These are phyloP conservation scores for Cryptotermes secundus DNA, from an alignment of 1,140 invertebrate genomes.

Conservation along the genomic window DNA sequence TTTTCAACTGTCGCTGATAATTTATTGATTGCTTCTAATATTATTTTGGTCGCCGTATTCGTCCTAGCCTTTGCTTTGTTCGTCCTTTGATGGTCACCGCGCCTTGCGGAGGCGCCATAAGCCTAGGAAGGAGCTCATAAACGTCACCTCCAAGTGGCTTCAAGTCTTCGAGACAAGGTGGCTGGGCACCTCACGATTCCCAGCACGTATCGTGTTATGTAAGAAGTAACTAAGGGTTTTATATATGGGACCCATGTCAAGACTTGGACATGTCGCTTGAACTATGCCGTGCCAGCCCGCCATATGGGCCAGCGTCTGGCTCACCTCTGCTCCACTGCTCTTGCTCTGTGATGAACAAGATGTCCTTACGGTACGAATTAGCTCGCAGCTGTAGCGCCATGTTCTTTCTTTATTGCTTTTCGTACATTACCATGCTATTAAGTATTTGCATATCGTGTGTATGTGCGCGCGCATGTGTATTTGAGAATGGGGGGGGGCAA, in stretches of 20 bases:
- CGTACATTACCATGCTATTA: background rate
- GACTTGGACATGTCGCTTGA: background rate
- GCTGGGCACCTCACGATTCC: background rate
- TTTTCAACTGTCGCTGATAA: background rate
- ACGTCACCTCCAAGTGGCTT: slow-evolving; percentile 13
- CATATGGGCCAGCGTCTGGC: background rate
- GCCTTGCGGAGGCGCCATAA: background rate
- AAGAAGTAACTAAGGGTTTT: slow-evolving; percentile 5
- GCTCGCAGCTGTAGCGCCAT: background rate
- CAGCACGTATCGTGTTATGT: slow-evolving; percentile 4
- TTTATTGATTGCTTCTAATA: background rate
- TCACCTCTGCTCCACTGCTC: background rate
- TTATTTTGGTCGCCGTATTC: background rate
- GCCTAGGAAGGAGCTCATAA: slow-evolving; percentile 15
- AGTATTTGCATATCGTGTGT: background rate
- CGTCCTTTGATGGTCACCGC: background rate
- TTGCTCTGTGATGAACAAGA: background rate
- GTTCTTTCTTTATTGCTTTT: background rate
- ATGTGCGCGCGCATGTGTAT: background rate
- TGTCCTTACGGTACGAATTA: background rate
- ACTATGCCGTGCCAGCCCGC: background rate
- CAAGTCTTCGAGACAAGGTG: background rate
- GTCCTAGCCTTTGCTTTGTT: background rate
- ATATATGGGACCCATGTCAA: slow-evolving; percentile 11
- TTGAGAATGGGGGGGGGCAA: background rate